Percentiles rank a stretch among this genome's conserved stretches.
These are phyloP conservation scores for Atta cephalotes DNA, from an alignment of 1,140 invertebrate genomes.

Conservation along the genomic window DNA sequence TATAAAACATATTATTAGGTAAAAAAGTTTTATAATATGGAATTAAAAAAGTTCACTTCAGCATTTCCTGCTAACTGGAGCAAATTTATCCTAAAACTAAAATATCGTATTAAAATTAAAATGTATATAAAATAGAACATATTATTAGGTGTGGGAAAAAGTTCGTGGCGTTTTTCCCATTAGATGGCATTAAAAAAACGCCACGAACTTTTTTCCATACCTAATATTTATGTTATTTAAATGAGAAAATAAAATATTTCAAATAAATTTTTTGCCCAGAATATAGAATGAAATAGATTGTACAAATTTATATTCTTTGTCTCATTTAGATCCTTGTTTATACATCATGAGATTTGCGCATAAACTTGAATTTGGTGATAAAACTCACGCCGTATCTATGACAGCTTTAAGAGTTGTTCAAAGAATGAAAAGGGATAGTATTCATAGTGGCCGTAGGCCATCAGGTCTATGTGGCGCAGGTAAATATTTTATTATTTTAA, in stretches of 20 bases:
- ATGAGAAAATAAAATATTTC: background rate
- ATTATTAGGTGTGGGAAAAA: too few species aligned
- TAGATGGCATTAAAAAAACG: too few species aligned
- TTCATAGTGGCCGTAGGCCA: conserved; percentile 97
- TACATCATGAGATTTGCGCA: conserved; percentile 98
- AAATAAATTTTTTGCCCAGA: background rate
- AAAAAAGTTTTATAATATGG: too few species aligned
- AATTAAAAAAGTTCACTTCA: too few species aligned
- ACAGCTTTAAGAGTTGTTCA: conserved; percentile 97
- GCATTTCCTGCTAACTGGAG: too few species aligned
- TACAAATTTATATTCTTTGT: conserved; percentile 3
- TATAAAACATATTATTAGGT: too few species aligned
- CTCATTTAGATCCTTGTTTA: conserved; percentile 94
- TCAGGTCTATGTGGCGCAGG: conserved; percentile 98
- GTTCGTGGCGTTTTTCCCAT: too few species aligned
- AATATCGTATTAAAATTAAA: too few species aligned
- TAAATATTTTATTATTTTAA: conserved; percentile 79
- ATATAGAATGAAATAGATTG: background rate
- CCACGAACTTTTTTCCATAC: too few species aligned
- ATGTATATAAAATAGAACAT: too few species aligned
- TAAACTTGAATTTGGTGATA: conserved; percentile 96
- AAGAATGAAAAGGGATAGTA: conserved; percentile 99
- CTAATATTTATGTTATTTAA: too few species aligned
- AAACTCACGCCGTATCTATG: conserved; percentile 97
- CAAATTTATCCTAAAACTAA: too few species aligned